Conservation (phyloP, 2,888 invertebrate genomes). For the Netelia inedita region DNA sequence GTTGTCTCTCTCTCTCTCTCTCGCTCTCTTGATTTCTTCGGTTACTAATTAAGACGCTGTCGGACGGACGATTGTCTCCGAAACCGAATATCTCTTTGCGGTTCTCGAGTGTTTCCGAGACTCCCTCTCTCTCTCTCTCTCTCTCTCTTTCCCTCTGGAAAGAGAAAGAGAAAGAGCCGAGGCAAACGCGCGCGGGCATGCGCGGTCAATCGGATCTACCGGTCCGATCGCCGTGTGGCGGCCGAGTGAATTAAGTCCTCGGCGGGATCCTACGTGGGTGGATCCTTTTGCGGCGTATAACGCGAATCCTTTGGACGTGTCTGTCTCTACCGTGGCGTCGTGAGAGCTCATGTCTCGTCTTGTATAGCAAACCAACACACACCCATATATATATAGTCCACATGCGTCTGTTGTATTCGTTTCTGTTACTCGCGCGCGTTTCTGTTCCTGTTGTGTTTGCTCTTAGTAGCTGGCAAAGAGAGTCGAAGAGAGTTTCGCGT, state of each 20-base stretch:
- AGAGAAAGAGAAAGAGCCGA: slow-evolving; percentile 11
- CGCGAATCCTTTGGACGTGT: slow-evolving; percentile 62
- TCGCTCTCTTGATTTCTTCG: slow-evolving; percentile 62
- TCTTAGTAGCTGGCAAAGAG: slow-evolving; percentile 29
- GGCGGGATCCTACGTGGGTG: slow-evolving; percentile 78
- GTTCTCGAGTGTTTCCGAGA: slow-evolving; percentile 69
- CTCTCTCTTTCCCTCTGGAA: no score
- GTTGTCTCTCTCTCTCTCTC: neutral
- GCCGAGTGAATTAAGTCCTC: slow-evolving; percentile 79
- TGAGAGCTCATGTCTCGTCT: slow-evolving; percentile 63
- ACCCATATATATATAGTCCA: slow-evolving; percentile 19
- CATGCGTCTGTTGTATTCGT: slow-evolving; percentile 48
- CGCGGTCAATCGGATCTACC: slow-evolving; percentile 71
- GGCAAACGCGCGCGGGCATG: slow-evolving; percentile 38
- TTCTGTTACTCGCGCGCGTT: slow-evolving; percentile 49
- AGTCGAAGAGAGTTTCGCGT: slow-evolving; percentile 31
- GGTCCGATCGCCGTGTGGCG: slow-evolving; percentile 68
- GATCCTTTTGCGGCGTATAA: slow-evolving; percentile 71
- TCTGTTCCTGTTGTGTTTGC: slow-evolving; percentile 59
- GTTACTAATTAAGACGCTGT: slow-evolving; percentile 84
- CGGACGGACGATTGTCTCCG: slow-evolving; percentile 80
- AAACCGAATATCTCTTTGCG: slow-evolving; percentile 78
- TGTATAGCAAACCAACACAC: slow-evolving; percentile 9
- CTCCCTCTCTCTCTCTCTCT: no score
- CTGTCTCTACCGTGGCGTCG: slow-evolving; percentile 61